Conservation (phyloP, 2,888 invertebrate species). For the Lasioglossum villosulum region DNA sequence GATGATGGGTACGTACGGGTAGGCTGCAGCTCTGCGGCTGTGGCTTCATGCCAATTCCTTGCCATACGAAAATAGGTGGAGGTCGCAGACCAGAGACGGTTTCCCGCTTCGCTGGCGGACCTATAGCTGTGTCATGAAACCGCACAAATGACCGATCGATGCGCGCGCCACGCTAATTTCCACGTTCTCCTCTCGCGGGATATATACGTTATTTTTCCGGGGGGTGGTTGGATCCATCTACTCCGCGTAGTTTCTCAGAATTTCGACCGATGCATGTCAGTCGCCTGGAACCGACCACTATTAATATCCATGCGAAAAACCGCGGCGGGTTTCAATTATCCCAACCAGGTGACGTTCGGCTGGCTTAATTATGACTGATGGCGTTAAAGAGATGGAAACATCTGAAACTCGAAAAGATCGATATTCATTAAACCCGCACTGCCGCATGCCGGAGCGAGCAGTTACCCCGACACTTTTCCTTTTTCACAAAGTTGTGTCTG, state of each 20-base stretch:
- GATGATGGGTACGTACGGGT: conserved; percentile 55
- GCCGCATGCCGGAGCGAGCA: neutral
- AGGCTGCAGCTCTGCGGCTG: conserved; percentile 66
- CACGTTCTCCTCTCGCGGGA: neutral
- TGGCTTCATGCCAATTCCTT: conserved; percentile 77
- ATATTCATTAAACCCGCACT: conserved; percentile 30
- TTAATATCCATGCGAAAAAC: conserved; percentile 37
- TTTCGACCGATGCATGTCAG: neutral
- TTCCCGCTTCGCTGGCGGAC: conserved; percentile 40
- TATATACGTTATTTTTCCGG: conserved; percentile 9
- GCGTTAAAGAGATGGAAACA: conserved; percentile 25
- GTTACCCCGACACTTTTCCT: neutral
- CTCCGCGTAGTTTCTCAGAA: conserved; percentile 13
- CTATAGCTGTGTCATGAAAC: conserved; percentile 56
- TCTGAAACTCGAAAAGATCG: neutral
- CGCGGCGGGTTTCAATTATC: conserved; percentile 13
- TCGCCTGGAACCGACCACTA: conserved; percentile 9
- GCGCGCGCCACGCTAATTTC: conserved; percentile 42
- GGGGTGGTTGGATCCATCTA: too few relatives aligned
- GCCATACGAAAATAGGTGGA: conserved; percentile 76
- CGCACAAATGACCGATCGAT: conserved; percentile 68
- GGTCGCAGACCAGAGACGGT: conserved; percentile 69
- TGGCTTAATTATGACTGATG: conserved; percentile 35
- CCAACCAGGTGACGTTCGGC: neutral
- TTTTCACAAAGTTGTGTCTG: neutral